Evolutionary conservation across 2,888 invertebrate species (phyloP), one percentile per base, ranked within the genome.

Genomic region (Erebia ligea): DNA sequence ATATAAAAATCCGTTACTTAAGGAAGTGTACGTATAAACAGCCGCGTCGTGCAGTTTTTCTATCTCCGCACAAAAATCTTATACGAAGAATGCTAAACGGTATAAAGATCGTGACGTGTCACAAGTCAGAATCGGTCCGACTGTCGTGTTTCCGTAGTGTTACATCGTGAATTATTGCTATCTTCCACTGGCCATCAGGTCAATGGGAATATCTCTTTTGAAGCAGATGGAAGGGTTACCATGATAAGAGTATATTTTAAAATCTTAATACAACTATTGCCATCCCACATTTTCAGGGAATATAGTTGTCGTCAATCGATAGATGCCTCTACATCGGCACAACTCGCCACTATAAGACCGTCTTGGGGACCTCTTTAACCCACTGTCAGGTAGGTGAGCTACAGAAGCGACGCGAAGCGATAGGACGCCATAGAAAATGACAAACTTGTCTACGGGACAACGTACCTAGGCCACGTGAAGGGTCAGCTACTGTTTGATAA

Each of bases 21-120:
- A 17, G 67, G 45, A 58, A 48, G 48, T 67, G 15, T 42, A 54
- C 54, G 17, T 19, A 13, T 57, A 45, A 2, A 2, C 19, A 45
- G 40, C 40, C 15, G 45, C 17, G 45, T 67, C 58, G 67, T 58
- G 67, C 67, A 58, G 56, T 66, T 67, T 66, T 58, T 61, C 54
- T 73, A 73, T 73, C 73, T 71, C 40, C 17, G 40, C 25, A 58
- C 40, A 69, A 65, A 68, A 72, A 74, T 70, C 74, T 69, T 54
- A 10, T 17, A 2, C 68, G 64, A 69, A 71, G 74, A 75, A 74
- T 74, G 73, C 67, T 57, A 75, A 75, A 74, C 73, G 73, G 75
- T 73, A 72, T 67, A 72, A 64, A 62, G 67, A 69, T 75, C 75
- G 75, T 75, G 75, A 75, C 68, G 70, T 73, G 70, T 75, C 75